Base-by-base conservation (phyloP, 1,140 invertebrate species). In the Pinna nobilis region DNA sequence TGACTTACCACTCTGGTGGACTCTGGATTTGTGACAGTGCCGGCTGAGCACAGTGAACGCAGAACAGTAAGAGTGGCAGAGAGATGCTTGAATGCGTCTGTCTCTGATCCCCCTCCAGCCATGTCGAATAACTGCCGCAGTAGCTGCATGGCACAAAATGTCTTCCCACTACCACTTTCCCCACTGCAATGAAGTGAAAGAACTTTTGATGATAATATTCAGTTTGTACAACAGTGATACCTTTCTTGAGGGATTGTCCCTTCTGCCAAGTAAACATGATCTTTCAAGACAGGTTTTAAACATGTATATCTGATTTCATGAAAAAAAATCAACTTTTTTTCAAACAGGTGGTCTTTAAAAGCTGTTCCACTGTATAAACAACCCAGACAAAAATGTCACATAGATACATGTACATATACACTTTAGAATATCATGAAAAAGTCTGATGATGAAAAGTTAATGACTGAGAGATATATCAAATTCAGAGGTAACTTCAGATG, bases 71-170 rank as follows among this genome's bases (percentile, higher is more conserved):
- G 96, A 15, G 96, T 95, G 25, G 96, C 96, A 1, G 95, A 95
- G 66, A 98, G 91, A 89, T 98, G 96, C 90, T 97, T 98, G 87
- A 97, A 98, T n/a, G 96, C 95, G 89, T 98, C 96, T 1, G 96
- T 98, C 90, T 97, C 96, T 0, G 95, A 94, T 13, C 96, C 96
- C 15, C 79, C 81, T 50, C 96, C 96, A 20, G 96, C 96, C 57
- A 96, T 94, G 85, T 97, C 95, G 90, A 97, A 98, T 72, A 98
- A 87, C 86, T 97, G 95, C 71, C 96, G 91, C 51, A 98, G 90
- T 79, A 98, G 90, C 78, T 97, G 89, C 96, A 97, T 97, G 2
- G 96, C 97, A 51, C 95, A 94, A 86, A 96, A 95, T 32, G 96
- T 98, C 90, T 98, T 98, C 1, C 97, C 97, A n/a, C 95, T 96